Evolutionary conservation across 2,113 vertebrate genomes (phyloP).

Genomic region (Tragelaphus scriptus): DNA sequence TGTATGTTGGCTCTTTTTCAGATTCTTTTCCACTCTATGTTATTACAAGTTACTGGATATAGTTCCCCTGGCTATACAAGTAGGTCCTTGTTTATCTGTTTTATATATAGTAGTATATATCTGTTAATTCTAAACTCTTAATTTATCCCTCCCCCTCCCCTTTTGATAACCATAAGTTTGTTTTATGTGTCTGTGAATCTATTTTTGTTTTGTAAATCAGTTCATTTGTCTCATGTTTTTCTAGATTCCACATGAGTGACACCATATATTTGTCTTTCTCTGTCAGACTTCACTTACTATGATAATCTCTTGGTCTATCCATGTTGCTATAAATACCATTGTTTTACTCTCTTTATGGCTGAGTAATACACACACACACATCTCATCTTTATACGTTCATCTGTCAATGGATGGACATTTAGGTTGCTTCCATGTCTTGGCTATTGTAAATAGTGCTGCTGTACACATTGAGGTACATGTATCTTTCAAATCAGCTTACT

Average conservation of each 20-base stretch:
- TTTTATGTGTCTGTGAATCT: background rate
- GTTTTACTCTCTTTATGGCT: background rate
- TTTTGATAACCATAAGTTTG: background rate
- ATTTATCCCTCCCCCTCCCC: background rate
- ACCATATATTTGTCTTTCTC: background rate
- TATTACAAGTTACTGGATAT: background rate
- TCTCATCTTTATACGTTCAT: background rate
- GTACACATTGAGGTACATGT: background rate
- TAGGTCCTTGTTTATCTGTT: background rate
- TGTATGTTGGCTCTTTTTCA: background rate
- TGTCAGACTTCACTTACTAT: background rate
- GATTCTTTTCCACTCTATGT: background rate
- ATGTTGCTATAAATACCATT: background rate
- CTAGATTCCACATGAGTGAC: background rate
- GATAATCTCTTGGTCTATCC: background rate
- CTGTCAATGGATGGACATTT: background rate
- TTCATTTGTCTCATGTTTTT: background rate
- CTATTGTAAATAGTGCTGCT: background rate
- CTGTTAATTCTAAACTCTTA: background rate
- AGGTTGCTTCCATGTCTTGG: background rate
- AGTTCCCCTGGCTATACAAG: background rate
- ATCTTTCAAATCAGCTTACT: background rate
- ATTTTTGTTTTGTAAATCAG: background rate
- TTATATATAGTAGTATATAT: background rate
- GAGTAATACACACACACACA: background rate